A percentile compares a stretch with the other conserved stretches of the same genome.
These are phyloP conservation scores for Tortrix viridana DNA, from an alignment of 2,888 invertebrate genomes.

Conservation along the genomic window DNA sequence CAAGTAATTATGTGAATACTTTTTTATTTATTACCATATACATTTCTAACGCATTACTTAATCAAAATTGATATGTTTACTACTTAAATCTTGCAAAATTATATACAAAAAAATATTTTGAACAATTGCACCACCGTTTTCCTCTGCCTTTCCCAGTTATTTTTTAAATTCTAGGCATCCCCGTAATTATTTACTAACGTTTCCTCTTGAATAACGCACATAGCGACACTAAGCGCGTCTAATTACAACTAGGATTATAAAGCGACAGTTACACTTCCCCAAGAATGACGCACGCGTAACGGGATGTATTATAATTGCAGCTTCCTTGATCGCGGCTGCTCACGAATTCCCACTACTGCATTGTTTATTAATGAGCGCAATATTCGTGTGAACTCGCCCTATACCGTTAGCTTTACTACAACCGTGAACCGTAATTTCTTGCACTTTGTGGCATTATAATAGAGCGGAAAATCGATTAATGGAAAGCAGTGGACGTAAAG, in stretches of 20 bases:
- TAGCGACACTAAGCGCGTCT: constrained; percentile 7
- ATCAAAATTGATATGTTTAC: too few species aligned
- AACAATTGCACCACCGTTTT: too few species aligned
- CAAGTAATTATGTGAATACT: too few species aligned
- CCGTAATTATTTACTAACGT: not conserved
- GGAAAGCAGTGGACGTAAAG: constrained; percentile 19
- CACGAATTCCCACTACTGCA: constrained; percentile 63
- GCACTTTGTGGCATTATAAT: constrained; percentile 29
- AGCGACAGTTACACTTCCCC: constrained; percentile 23
- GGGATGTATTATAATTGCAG: constrained; percentile 65
- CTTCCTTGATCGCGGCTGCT: constrained; percentile 59
- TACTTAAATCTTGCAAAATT: too few species aligned
- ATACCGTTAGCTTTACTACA: constrained; percentile 38
- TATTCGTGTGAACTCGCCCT: constrained; percentile 45
- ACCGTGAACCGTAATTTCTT: constrained; percentile 29
- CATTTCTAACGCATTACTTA: too few species aligned
- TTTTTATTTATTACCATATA: too few species aligned
- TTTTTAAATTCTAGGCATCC: not conserved
- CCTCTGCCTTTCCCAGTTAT: not conserved
- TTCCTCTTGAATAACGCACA: constrained; percentile 17
- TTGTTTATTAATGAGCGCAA: constrained; percentile 54
- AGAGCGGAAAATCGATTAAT: constrained; percentile 34
- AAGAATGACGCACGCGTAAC: constrained; percentile 53
- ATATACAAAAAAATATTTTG: too few species aligned
- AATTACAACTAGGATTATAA: constrained; percentile 30